Conservation (phyloP, 2,797 vertebrate species). For the Mus spretus region DNA sequence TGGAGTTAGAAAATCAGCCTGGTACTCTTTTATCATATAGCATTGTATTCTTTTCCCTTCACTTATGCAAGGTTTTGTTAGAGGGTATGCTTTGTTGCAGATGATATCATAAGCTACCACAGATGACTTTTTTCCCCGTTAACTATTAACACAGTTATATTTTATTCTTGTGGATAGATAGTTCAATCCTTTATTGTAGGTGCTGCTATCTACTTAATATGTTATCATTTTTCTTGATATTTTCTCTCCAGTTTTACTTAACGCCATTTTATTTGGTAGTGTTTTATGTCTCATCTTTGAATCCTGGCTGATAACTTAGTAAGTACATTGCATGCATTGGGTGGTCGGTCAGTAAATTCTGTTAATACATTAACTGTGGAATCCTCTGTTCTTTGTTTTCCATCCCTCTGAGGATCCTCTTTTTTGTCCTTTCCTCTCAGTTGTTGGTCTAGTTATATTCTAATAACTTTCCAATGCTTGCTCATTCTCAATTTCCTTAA, state of each 20-base stretch:
- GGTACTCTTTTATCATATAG: background rate
- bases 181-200: conserved; percentile 28
- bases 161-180: conserved; percentile 25
- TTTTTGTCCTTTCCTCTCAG: conserved; percentile 49
- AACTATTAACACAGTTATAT: conserved; percentile 33
- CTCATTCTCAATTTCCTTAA: conserved; percentile 47
- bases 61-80: conserved; percentile 4
- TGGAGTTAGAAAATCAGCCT: conserved; percentile 38
- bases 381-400: conserved; percentile 51
- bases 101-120: conserved; percentile 22
- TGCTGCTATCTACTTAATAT: conserved; percentile 36
- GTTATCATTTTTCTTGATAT: conserved; percentile 22
- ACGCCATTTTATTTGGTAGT: conserved; percentile 31
- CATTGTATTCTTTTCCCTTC: conserved; percentile 1
- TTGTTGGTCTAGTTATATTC: conserved; percentile 19
- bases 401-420: conserved; percentile 16
- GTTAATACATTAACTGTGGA: conserved; percentile 51
- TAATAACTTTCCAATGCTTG: conserved; percentile 11
- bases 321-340: background rate
- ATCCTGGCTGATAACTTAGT: background rate
- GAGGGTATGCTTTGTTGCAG: conserved; percentile 9
- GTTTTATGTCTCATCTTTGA: conserved; percentile 40
- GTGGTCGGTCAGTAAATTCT: conserved; percentile 6
- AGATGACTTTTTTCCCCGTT: conserved; percentile 21
- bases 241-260: conserved; percentile 47